Percentiles rank a stretch among this genome's conserved stretches.
These are phyloP conservation scores for Acrocephalus arundinaceus DNA, from an alignment of 2,113 vertebrate genomes.

Conservation along the genomic window DNA sequence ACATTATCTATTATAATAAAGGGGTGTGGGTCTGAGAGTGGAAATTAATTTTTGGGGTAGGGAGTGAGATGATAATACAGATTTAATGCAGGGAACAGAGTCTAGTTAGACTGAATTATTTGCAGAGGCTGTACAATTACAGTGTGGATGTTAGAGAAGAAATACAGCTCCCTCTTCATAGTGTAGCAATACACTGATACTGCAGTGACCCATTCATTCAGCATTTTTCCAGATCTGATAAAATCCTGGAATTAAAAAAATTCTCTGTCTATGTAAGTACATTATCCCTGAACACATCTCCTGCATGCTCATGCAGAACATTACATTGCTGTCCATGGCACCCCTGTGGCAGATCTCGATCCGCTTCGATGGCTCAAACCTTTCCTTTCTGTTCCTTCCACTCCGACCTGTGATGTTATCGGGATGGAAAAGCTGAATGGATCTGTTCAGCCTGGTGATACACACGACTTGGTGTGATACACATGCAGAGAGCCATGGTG, in stretches of 20 bases:
- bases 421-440: not conserved
- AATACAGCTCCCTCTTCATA: not conserved
- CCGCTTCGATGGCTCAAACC: not conserved
- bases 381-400: not conserved
- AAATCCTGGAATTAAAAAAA: slow-evolving; percentile 16
- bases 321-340: not conserved
- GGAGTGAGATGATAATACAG: not conserved
- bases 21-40: not conserved
- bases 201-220: not conserved
- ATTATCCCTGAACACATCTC: slow-evolving; percentile 27
- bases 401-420: not conserved
- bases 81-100: not conserved
- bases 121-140: not conserved
- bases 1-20: not conserved
- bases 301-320: not conserved
- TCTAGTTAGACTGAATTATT: not conserved
- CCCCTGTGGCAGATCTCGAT: not conserved
- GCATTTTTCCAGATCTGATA: slow-evolving; percentile 58
- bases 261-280: not conserved
- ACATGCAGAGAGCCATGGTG: not conserved
- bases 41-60: not conserved
- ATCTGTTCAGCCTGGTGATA: not conserved
- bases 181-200: not conserved
- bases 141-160: not conserved
- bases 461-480: not conserved